Conservation (phyloP, 2,113 vertebrate genomes). For the Channa maculata region DNA sequence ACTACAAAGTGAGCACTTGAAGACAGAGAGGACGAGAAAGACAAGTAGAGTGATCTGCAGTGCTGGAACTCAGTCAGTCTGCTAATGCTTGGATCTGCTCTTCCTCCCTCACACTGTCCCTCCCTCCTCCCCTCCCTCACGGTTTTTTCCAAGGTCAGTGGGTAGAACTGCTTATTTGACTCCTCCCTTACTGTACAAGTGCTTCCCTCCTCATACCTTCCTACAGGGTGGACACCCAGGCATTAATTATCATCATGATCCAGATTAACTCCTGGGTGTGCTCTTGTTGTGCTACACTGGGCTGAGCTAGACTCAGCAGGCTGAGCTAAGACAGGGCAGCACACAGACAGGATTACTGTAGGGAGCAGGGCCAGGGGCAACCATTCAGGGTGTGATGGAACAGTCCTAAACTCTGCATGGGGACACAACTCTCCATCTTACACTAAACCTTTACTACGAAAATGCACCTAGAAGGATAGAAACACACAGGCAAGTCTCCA, state of each 20-base stretch:
- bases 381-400: slow-evolving; percentile 20
- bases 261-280: slow-evolving; percentile 79
- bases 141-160: slow-evolving; percentile 78
- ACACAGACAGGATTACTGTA: slow-evolving; percentile 66
- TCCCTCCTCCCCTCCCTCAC: slow-evolving; percentile 34
- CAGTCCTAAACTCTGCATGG: slow-evolving; percentile 20
- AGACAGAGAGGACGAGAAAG: slow-evolving; percentile 11
- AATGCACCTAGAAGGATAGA: background rate
- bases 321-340: slow-evolving; percentile 31
- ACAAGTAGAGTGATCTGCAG: slow-evolving; percentile 58
- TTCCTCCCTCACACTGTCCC: slow-evolving; percentile 38
- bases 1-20: slow-evolving; percentile 30
- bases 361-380: slow-evolving; percentile 16
- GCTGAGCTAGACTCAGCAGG: slow-evolving; percentile 13
- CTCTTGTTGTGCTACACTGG: slow-evolving; percentile 45
- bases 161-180: slow-evolving; percentile 51
- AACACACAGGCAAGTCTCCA: background rate
- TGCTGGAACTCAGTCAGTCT: slow-evolving; percentile 68
- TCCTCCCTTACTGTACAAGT: slow-evolving; percentile 67
- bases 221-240: slow-evolving; percentile 53
- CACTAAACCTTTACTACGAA: too few species aligned
- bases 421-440: background rate
- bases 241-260: slow-evolving; percentile 76
- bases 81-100: slow-evolving; percentile 52
- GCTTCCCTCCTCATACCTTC: slow-evolving; percentile 17